Base-by-base conservation (phyloP, 2,797 vertebrate species). In the Kryptolebias ocellatus region DNA sequence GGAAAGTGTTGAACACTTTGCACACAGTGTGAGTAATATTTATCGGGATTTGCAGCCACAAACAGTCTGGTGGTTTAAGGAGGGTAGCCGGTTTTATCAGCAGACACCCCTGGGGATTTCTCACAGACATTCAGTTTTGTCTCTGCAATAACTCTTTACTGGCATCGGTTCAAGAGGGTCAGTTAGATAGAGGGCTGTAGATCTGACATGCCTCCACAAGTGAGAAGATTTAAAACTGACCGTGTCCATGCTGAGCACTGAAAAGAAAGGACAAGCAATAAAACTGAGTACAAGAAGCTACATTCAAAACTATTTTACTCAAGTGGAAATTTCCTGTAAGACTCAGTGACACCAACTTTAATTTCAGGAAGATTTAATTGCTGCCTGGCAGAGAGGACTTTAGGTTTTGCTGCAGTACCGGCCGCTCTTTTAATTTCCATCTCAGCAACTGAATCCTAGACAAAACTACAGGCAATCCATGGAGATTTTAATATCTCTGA, bases 401-500 rank as follows among this genome's bases (percentile, higher is more conserved):
- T 44, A 52, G 53, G 14, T 75, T 85, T 70, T 79, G 68, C 76
- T 83, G 50, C 59, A 63, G 46, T 18, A 4, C 62, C 70, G 52
- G 27, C 72, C 54, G 70, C 66, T 69, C 70, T 83, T 88, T 89
- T 88, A 68, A 89, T 87, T 86, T 87, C 64, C 70, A 73, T 73
- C 75, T 60, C 62, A 62, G 68, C 80, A 76, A 71, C 72, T 44
- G 65, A 81, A 78, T 85, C 74, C 60, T 54, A 81, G 78, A 79
- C 83, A 70, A 86, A 63, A 76, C 76, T 71, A 64, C 83, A 87
- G 83, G 86, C 70, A 52, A 85, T 74, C 81, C 73, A 75, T 79
- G 72, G 71, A 67, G 61, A 80, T 68, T 87, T 85, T 87, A 90
- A 91, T 91, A 90, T 87, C 81, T 75, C 78, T 87, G 80, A 87